A percentile compares a stretch with the other conserved stretches of the same genome.
Conservation (phyloP, 1,140 invertebrate genomes). For the Parapsyche elsis region DNA sequence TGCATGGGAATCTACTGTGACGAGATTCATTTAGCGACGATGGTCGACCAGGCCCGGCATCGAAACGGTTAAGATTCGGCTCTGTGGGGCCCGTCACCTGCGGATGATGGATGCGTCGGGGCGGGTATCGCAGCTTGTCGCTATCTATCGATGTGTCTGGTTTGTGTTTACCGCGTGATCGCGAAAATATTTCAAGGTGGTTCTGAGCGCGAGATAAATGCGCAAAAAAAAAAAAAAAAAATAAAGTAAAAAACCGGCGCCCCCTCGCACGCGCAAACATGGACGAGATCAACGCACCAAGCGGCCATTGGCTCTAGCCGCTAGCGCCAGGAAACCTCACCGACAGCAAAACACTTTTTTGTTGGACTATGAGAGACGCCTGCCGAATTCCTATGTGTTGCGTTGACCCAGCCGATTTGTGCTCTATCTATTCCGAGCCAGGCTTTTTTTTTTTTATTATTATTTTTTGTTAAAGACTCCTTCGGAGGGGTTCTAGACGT, state of each 20-base stretch:
- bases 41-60: too few species aligned
- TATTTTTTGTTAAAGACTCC: neutral
- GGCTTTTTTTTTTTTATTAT: neutral
- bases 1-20: too few species aligned
- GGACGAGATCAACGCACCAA: slow-evolving; percentile 27
- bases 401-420: slow-evolving; percentile 41
- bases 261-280: slow-evolving; percentile 4
- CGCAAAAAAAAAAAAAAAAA: neutral
- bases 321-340: slow-evolving; percentile 23
- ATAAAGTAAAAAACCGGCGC: slow-evolving; percentile 8
- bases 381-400: slow-evolving; percentile 43
- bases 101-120: too few species aligned
- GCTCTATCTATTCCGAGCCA: neutral
- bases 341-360: slow-evolving; percentile 50
- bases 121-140: too few species aligned
- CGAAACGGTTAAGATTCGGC: too few species aligned
- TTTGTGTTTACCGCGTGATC: slow-evolving; percentile 12
- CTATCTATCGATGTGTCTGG: neutral
- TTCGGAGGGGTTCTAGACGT: neutral
- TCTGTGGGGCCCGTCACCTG: too few species aligned
- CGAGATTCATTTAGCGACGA: too few species aligned
- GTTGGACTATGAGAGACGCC: neutral
- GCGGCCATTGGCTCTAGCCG: slow-evolving; percentile 29
- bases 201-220: slow-evolving; percentile 19
- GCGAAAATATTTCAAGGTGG: slow-evolving; percentile 40